A percentile compares a stretch with the other conserved stretches of the same genome.
Evolutionary conservation across 2,113 vertebrate genomes (phyloP).

Genomic region (Myotis brandtii): DNA sequence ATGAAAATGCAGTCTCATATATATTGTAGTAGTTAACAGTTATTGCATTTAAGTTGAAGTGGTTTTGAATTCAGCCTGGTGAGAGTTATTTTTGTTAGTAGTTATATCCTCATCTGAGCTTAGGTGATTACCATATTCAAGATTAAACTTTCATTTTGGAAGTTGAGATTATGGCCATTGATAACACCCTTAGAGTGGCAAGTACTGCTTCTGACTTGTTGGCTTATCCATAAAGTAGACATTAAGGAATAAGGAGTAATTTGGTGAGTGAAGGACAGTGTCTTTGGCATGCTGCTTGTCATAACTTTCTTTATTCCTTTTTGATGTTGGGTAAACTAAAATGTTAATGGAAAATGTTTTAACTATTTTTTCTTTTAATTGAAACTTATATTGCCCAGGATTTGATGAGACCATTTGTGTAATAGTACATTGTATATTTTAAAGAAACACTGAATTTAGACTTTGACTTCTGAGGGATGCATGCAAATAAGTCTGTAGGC

Average conservation of each 20-base stretch:
- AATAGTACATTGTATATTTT: conserved; percentile 41
- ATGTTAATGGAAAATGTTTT: not conserved
- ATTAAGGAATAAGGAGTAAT: not conserved
- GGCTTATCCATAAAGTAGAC: conserved; percentile 1
- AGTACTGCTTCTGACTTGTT: not conserved
- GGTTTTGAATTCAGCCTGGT: conserved; percentile 15
- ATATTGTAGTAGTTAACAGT: not conserved
- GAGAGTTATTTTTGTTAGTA: conserved; percentile 42
- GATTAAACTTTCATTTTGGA: conserved; percentile 30
- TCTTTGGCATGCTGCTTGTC: not conserved
- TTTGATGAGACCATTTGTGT: not conserved
- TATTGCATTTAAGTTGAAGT: conserved; percentile 30
- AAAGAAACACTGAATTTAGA: not conserved
- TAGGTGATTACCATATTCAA: not conserved
- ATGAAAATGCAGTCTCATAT: conserved; percentile 29
- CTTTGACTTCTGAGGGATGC: not conserved
- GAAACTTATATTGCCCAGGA: not conserved
- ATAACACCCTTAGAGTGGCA: not conserved
- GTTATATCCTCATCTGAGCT: not conserved
- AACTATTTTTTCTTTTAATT: not conserved
- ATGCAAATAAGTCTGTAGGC: not conserved
- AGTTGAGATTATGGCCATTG: not conserved
- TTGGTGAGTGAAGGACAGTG: not conserved
- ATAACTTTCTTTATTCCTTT: not conserved
- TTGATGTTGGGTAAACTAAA: conserved; percentile 16